phyloP scores from a whole-genome alignment of 2,113 vertebrate genomes.

The Chionomys nivalis region DNA sequence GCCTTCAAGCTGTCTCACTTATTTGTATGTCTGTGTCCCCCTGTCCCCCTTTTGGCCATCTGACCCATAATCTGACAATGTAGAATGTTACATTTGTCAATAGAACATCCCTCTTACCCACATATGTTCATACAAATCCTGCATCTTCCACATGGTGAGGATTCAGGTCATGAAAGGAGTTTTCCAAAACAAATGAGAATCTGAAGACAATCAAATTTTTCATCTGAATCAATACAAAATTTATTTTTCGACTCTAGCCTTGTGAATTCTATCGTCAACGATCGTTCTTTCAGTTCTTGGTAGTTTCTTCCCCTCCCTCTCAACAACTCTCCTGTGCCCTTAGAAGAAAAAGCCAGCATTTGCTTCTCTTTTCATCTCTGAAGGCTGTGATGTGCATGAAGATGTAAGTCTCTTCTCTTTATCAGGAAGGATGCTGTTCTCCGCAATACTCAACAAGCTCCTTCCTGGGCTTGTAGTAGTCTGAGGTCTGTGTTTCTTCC shows the following conservation, averaged over 20 bases:
- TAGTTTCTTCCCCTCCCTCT: constrained; percentile 87
- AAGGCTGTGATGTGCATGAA: constrained; percentile 95
- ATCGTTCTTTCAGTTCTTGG: constrained; percentile 95
- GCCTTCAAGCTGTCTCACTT: constrained; percentile 93
- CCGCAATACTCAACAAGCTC: constrained; percentile 95
- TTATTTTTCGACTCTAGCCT: constrained; percentile 92
- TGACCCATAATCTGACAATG: constrained; percentile 93
- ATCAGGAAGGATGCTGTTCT: constrained; percentile 95
- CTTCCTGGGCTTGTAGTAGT: constrained; percentile 92
- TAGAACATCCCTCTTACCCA: constrained; percentile 97
- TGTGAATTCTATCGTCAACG: constrained; percentile 95
- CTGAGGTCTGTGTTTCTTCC: constrained; percentile 97
- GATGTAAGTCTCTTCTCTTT: constrained; percentile 92
- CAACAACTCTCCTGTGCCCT: constrained; percentile 90
- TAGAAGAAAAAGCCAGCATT: constrained; percentile 98
- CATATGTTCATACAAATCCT: constrained; percentile 94
- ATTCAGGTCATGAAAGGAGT: constrained; percentile 94
- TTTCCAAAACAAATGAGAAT: constrained; percentile 90
- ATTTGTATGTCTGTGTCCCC: constrained; percentile 90
- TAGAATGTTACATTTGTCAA: constrained; percentile 95
- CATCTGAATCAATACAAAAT: constrained; percentile 90
- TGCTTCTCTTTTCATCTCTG: constrained; percentile 98
- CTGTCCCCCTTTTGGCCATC: constrained; percentile 92
- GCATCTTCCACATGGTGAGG: constrained; percentile 86
- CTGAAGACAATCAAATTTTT: constrained; percentile 89